Base-by-base conservation (phyloP, 1,140 invertebrate genomes). In the Andrena cerasifolii region DNA sequence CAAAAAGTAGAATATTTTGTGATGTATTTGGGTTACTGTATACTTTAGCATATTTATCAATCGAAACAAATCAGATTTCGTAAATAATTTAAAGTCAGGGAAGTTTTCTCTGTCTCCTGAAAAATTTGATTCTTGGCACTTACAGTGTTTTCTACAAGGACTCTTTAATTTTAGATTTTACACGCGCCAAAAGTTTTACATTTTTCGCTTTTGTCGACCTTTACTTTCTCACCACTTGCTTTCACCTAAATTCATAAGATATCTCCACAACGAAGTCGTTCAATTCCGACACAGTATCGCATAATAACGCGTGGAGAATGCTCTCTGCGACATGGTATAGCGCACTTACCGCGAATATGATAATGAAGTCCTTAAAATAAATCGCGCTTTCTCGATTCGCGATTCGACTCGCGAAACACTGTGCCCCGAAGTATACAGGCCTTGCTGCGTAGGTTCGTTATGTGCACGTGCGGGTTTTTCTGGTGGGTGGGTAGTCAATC, bases 351-450 rank as follows among this genome's bases (percentile, higher is more conserved):
- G 36, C 33, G 58, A 43, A 49, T 45, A 45, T 21, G 18, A 43
- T 21, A 54, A 56, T 58, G 67, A 71, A 71, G 26, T 47, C 7
- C n/a, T 62, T 36, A 53, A 73, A 31, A 21, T 31, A 54, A 65
- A 53, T 18, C 10, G 0, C 6, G 0, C 12, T 14, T 28, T 10
- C 3, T 16, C 24, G 21, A 26, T 43, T 26, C 21, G 59, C 36
- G 21, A 43, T 31, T 53, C 12, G 31, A 14, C 18, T 40, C 7
- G 31, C 8, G 59, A 73, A 53, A 43, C 33, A 53, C 1, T 16
- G 2, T 7, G 26, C 18, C 21, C n/a, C 0, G 4, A 28, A 28
- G 31, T 73, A 63, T 43, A 53, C 21, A 12, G 7, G 16, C 0
- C 7, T 14, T 0, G 10, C 0, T 12, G 21, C 18, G 36, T 49